A percentile compares a stretch with the other conserved stretches of the same genome.
Evolutionary conservation across 2,888 invertebrate species (phyloP).

Genomic region (Doris montereyensis): DNA sequence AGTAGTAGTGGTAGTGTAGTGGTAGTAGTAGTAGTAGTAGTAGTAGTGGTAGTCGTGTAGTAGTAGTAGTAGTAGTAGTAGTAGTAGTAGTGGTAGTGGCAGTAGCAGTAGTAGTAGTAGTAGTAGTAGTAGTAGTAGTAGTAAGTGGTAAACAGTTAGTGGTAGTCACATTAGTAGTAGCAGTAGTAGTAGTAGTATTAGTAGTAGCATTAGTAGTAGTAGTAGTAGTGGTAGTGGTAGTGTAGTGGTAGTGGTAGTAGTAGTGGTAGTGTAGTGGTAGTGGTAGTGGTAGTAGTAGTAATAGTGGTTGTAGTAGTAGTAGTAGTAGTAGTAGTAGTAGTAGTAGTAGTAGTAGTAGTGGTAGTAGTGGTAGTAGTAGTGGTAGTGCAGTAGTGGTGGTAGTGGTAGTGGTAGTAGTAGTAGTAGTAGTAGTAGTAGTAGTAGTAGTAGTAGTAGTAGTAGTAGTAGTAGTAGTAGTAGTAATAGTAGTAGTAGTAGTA

Average conservation of each 20-base stretch:
- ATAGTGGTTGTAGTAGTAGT: conserved; percentile 26
- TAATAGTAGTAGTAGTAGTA: conserved; percentile 17
- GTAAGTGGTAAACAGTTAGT: too few species aligned
- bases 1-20: conserved; percentile 17
- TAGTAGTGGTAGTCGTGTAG: neutral
- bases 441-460: conserved; percentile 20
- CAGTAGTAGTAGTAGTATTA: conserved; percentile 25
- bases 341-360: neutral
- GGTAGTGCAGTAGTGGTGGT: conserved; percentile 10
- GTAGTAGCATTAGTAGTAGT: conserved; percentile 30
- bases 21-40: conserved; percentile 12
- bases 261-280: conserved; percentile 10
- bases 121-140: conserved; percentile 29
- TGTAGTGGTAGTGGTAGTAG: conserved; percentile 11
- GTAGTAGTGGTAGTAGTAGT: conserved; percentile 13
- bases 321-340: conserved; percentile 23
- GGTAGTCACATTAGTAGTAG: too few species aligned
- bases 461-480: conserved; percentile 20
- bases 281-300: conserved; percentile 14
- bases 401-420: conserved; percentile 14
- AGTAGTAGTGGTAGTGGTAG: conserved; percentile 6
- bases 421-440: conserved; percentile 20
- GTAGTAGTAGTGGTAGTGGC: conserved; percentile 25
- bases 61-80: conserved; percentile 17
- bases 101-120: conserved; percentile 28